Evolutionary conservation across 2,888 invertebrate species (phyloP).

Genomic region (Sabatieria punctata): DNA sequence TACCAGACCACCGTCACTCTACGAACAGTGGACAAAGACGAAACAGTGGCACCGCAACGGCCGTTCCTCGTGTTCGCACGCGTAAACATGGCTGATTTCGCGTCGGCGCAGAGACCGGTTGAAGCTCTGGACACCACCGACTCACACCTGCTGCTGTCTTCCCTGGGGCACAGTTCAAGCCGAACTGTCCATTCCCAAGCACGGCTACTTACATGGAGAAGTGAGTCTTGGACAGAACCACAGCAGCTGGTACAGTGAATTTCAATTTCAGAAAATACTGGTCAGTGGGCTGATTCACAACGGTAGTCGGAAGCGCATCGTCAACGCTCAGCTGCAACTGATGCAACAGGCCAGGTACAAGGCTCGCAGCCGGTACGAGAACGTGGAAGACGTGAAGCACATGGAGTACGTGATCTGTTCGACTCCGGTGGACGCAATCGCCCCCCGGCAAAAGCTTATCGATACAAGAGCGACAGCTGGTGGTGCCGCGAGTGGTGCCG

Average conservation of each 20-base stretch:
- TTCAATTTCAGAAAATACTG: not conserved
- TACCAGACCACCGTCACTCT: not conserved
- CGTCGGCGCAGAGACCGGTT: slow-evolving; percentile 3
- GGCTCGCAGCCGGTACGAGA: slow-evolving; percentile 7
- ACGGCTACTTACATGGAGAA: slow-evolving; percentile 7
- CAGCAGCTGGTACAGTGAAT: no score
- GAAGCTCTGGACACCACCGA: slow-evolving; percentile 6
- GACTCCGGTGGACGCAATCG: not conserved
- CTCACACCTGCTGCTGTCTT: slow-evolving; percentile 7
- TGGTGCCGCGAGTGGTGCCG: no score
- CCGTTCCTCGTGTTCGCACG: not conserved
- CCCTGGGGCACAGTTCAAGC: slow-evolving; percentile 5
- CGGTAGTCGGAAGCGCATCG: not conserved
- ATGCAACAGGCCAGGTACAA: slow-evolving; percentile 6
- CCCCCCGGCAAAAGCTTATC: slow-evolving; percentile 1
- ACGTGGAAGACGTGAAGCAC: slow-evolving; percentile 6
- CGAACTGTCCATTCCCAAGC: slow-evolving; percentile 4
- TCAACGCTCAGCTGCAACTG: not conserved
- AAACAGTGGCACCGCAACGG: not conserved
- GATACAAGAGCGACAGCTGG: no score
- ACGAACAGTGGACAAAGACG: not conserved
- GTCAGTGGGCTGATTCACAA: slow-evolving; percentile 5
- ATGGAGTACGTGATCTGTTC: not conserved
- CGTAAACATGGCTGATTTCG: not conserved
- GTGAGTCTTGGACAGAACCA: no score